These are phyloP conservation scores for Myiotriccus ornatus DNA, from an alignment of 2,797 vertebrate genomes.

Conservation along the genomic window DNA sequence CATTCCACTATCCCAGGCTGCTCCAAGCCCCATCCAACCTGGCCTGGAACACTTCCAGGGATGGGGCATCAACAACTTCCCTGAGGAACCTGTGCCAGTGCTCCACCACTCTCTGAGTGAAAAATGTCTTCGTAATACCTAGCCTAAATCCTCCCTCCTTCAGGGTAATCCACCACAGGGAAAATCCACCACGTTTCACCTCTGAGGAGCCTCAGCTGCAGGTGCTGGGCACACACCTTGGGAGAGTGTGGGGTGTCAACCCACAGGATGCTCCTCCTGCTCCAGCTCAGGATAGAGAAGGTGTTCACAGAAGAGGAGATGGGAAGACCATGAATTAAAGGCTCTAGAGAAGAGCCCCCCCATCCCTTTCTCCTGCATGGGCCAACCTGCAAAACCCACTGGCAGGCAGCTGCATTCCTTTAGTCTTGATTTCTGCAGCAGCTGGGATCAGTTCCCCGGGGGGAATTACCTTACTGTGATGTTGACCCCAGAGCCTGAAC, in stretches of 20 bases:
- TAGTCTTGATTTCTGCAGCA: not conserved
- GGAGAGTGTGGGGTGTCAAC: not conserved
- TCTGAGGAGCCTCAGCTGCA: not conserved
- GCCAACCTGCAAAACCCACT: not conserved
- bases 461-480: not conserved
- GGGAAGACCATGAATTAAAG: fast-evolving
- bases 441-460: not conserved
- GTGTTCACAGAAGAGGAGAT: not conserved
- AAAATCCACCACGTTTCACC: fast-evolving
- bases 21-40: fast-evolving
- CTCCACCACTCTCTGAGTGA: not conserved
- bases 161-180: not conserved
- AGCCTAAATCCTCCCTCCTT: not conserved
- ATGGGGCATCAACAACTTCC: not conserved
- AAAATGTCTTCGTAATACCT: not conserved
- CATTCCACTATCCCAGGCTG: not conserved
- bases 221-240: not conserved
- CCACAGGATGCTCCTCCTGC: not conserved
- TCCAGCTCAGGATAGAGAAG: not conserved
- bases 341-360: not conserved
- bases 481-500: not conserved
- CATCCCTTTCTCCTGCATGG: not conserved
- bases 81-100: not conserved
- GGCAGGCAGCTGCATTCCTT: not conserved
- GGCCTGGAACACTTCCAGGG: not conserved